phyloP scores from a whole-genome alignment of 64 coral and sea anemone species.

The Actinia equina region DNA sequence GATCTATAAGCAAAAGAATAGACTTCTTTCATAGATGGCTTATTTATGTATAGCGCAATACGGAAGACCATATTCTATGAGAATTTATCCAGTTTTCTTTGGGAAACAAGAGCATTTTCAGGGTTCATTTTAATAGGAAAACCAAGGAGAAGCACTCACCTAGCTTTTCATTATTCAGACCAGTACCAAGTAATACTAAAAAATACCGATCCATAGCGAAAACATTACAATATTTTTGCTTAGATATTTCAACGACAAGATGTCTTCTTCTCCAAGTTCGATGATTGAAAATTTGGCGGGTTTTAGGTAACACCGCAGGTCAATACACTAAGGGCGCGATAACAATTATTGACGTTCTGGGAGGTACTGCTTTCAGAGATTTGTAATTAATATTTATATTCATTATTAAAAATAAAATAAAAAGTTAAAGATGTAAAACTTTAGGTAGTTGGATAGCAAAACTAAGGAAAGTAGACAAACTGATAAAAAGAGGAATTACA shows the following conservation, averaged over 20 bases:
- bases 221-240: neutral
- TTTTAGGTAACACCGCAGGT: neutral
- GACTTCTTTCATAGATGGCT: too few relatives aligned
- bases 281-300: slow-evolving; percentile 12
- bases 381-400: neutral
- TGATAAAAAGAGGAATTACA: neutral
- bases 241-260: neutral
- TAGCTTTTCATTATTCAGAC: neutral
- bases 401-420: neutral
- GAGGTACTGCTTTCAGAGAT: neutral
- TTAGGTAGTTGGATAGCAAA: too few relatives aligned
- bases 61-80: too few relatives aligned
- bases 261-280: neutral
- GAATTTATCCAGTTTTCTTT: too few relatives aligned
- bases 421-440: neutral
- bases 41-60: too few relatives aligned
- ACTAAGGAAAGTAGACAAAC: too few relatives aligned
- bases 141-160: neutral
- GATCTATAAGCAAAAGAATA: neutral
- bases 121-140: too few relatives aligned
- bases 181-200: slow-evolving; percentile 7
- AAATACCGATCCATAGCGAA: neutral
- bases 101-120: neutral
- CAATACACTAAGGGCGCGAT: neutral
- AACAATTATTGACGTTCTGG: neutral